Base-by-base conservation (phyloP, 2,113 vertebrate species). In the Tylochromis polylepis region DNA sequence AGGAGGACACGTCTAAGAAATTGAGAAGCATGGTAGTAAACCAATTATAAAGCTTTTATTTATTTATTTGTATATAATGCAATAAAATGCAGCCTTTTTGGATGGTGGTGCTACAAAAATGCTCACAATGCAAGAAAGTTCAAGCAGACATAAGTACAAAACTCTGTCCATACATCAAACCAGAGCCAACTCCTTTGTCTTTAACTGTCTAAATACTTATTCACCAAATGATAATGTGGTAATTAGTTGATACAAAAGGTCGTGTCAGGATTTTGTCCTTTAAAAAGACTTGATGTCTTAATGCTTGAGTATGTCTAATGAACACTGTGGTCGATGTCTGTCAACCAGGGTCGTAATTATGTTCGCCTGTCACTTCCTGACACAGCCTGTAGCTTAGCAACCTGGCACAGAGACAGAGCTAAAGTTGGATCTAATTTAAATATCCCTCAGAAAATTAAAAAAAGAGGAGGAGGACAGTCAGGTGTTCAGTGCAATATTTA, bases 301-400 rank as follows among this genome's bases (percentile, higher is more conserved):
- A 92, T 92, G 89, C 91, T 82, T 62, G 91, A 87, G 92, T 92
- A 87, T 85, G 94, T 87, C 85, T 92, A 93, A 94, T 94, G 92
- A 95, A 92, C 90, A 90, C 90, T 89, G 89, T 88, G 90, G 59
- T 85, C n/a, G 59, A 36, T 92, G 89, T 92, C 91, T 95, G 93
- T 94, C 94, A 95, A 58, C 83, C 87, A 65, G 83, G 88, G 86
- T 84, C 83, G 83, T 91, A 95, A 95, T 95, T 94, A 94, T 93
- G 84, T 84, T 82, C 62, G 79, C 90, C 38, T 94, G 90, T 94
- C 91, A 91, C 91, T 93, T 95, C 92, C 89, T 93, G 88, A 94
- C 94, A 91, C 72, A 8, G 90, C 22, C 92, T 51, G 93, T 95
- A 87, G 78, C 95, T 87, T 90, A 92, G 95, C 94, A 95, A 95